Evolutionary conservation across 2,797 vertebrate species (phyloP).

Genomic region (Enteromius mattozi): DNA sequence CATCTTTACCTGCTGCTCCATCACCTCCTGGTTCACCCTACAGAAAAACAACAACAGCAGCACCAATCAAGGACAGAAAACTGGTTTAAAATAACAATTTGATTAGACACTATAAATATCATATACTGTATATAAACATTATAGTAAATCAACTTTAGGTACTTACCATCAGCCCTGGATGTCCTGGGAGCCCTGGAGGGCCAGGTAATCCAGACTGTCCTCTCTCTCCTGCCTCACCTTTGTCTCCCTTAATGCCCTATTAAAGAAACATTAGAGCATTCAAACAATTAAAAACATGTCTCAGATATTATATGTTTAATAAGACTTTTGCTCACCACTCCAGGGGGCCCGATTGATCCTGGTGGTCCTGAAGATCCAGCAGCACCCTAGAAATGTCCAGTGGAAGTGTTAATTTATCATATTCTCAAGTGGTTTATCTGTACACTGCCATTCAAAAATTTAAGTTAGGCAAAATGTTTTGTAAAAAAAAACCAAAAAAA

Average conservation of each 20-base stretch:
- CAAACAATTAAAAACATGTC: conserved; percentile 4
- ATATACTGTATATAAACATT: not conserved
- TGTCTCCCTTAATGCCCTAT: conserved; percentile 90
- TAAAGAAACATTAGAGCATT: conserved; percentile 10
- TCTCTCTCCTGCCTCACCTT: conserved; percentile 87
- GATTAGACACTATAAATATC: not conserved
- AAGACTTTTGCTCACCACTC: conserved; percentile 74
- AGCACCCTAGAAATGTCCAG: conserved; percentile 72
- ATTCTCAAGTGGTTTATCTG: not conserved
- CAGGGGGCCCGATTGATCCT: conserved; percentile 77
- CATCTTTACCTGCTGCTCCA: conserved; percentile 89
- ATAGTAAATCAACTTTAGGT: not conserved
- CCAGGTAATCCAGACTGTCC: conserved; percentile 87
- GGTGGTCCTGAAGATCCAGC: conserved; percentile 79
- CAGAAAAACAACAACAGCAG: conserved; percentile 1
- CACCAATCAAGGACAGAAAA: conserved; percentile 25
- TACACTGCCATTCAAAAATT: not conserved
- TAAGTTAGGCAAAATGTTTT: not conserved
- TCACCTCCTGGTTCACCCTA: conserved; percentile 91
- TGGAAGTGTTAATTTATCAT: not conserved
- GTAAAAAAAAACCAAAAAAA: not conserved
- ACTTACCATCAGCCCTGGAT: conserved; percentile 88
- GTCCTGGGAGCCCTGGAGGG: conserved; percentile 86
- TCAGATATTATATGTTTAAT: not conserved
- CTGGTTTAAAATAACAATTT: not conserved